A percentile compares a stretch with the other conserved stretches of the same genome.
phyloP scores from a whole-genome alignment of 2,888 invertebrate genomes.

The Rotaria sp. region DNA sequence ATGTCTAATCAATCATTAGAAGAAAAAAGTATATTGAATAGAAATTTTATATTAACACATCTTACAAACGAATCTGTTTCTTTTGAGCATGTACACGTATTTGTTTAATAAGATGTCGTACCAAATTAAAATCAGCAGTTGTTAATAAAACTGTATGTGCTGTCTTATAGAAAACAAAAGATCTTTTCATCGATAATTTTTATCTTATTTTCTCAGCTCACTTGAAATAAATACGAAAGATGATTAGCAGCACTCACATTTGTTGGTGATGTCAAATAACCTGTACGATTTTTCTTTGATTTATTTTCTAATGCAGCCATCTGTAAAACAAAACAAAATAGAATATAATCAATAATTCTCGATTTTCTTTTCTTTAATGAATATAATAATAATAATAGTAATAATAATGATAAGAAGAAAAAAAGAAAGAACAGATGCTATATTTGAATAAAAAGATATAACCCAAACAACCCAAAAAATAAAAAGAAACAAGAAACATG shows the following conservation, averaged over 20 bases:
- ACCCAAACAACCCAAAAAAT: background rate
- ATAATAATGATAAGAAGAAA: background rate
- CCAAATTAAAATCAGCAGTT: background rate
- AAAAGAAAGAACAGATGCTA: background rate
- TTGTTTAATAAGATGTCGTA: slow-evolving; percentile 10
- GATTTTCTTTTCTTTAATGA: background rate
- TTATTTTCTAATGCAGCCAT: background rate
- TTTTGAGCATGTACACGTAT: background rate
- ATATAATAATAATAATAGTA: background rate
- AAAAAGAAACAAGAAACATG: background rate
- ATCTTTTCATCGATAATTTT: too few species aligned
- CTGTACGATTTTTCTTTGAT: background rate
- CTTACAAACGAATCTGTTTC: slow-evolving; percentile 22
- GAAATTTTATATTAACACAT: too few species aligned
- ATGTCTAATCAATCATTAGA: background rate
- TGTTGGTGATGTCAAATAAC: slow-evolving; percentile 6
- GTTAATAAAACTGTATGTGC: slow-evolving; percentile 14
- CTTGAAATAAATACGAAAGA: slow-evolving; percentile 27
- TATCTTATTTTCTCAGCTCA: background rate
- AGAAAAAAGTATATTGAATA: too few species aligned
- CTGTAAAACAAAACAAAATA: background rate
- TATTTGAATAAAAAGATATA: background rate
- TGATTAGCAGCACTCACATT: slow-evolving; percentile 11
- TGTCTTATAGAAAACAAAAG: background rate
- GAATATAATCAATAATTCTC: background rate